These are phyloP conservation scores for Platygyra sinensis DNA, from an alignment of 64 coral and sea anemone species.

Conservation along the genomic window DNA sequence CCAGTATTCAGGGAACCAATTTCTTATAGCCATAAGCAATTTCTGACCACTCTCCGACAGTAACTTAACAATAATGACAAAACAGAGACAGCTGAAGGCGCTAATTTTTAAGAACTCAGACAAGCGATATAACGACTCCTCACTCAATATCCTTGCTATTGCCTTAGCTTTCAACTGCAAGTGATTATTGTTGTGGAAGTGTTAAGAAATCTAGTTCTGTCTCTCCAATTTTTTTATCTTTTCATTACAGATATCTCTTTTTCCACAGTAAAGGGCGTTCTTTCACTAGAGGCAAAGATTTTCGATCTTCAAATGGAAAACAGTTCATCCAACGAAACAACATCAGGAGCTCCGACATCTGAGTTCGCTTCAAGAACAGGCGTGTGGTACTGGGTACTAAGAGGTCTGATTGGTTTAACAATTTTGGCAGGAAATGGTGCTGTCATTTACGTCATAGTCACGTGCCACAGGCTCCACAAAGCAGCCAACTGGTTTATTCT, in stretches of 20 bases:
- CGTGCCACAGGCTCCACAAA: conserved; percentile 20
- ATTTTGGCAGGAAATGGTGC: conserved; percentile 39
- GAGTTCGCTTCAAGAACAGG: background rate
- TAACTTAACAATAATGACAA: too few species aligned
- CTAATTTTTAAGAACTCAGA: too few species aligned
- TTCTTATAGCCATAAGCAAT: too few species aligned
- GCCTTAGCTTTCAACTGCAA: too few species aligned
- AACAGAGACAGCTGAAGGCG: too few species aligned
- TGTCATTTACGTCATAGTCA: conserved; percentile 54
- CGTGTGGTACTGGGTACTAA: conserved; percentile 39
- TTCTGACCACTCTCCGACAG: too few species aligned
- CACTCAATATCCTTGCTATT: too few species aligned
- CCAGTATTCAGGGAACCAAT: too few species aligned
- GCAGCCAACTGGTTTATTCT: conserved; percentile 64
- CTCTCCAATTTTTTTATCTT: background rate
- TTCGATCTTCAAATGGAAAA: conserved; percentile 8
- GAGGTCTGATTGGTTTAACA: conserved; percentile 30
- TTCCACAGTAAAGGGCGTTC: background rate
- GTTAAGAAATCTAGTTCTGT: background rate
- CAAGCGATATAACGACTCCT: too few species aligned
- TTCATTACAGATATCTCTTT: background rate
- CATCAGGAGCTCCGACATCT: background rate
- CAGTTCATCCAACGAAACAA: background rate
- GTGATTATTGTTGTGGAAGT: too few species aligned
- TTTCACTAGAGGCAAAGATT: background rate